phyloP scores from a whole-genome alignment of 2,113 vertebrate genomes.

The Spheniscus mendiculus region DNA sequence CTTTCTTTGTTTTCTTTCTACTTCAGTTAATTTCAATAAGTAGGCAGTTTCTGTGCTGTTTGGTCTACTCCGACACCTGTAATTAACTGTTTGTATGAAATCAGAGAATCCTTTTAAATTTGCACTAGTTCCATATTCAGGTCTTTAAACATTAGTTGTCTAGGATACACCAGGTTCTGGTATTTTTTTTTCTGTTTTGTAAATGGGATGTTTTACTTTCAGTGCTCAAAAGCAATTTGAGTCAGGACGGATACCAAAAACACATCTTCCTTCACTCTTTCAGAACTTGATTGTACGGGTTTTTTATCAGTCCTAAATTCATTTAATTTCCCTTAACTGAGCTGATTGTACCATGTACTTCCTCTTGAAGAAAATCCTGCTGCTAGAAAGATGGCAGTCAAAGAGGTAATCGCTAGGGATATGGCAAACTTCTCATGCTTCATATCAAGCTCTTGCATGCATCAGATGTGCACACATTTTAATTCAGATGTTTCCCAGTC shows the following conservation, averaged over 20 bases:
- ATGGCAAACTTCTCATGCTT: neutral
- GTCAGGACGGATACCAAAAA: slow-evolving; percentile 27
- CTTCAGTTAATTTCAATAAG: slow-evolving; percentile 60
- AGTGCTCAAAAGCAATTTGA: slow-evolving; percentile 39
- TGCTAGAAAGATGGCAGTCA: neutral
- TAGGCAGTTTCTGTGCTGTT: slow-evolving; percentile 56
- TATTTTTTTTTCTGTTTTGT: neutral
- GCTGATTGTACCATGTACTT: neutral
- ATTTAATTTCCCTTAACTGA: slow-evolving; percentile 28
- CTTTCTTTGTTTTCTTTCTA: slow-evolving; percentile 20
- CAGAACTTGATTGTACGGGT: neutral
- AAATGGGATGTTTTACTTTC: neutral
- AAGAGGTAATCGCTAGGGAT: neutral
- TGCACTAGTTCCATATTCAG: neutral
- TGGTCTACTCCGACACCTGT: slow-evolving; percentile 35
- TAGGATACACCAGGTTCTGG: neutral
- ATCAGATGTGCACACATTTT: neutral
- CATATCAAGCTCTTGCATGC: neutral
- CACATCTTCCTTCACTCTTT: slow-evolving; percentile 19
- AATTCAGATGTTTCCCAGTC: neutral
- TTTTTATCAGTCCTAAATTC: slow-evolving; percentile 30
- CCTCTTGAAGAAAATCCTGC: neutral
- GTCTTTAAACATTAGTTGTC: neutral
- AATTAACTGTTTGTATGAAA: slow-evolving; percentile 70
- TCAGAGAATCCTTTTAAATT: slow-evolving; percentile 60